Evolutionary conservation across 2,888 invertebrate species (phyloP).

Genomic region (Drosophila gaucha): DNA sequence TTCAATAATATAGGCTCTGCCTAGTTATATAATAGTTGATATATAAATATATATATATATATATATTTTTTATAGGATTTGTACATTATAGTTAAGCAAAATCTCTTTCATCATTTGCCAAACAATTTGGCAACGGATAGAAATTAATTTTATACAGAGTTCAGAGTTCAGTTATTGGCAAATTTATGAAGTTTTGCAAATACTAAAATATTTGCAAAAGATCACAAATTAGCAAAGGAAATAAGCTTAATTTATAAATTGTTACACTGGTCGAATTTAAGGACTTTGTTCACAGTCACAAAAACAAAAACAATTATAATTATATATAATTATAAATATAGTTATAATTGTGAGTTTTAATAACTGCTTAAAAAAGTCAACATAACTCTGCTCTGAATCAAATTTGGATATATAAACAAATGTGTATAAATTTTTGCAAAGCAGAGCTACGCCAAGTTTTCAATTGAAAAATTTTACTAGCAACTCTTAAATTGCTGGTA

Average conservation of each 20-base stretch:
- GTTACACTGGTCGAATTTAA: conserved; percentile 65
- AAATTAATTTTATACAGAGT: conserved; percentile 47
- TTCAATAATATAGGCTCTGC: conserved; percentile 75
- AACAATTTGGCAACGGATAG: conserved; percentile 54
- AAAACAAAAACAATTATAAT: conserved; percentile 50
- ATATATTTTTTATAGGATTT: conserved; percentile 57
- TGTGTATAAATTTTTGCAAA: conserved; percentile 6
- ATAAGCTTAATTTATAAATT: conserved; percentile 27
- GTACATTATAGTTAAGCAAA: conserved; percentile 70
- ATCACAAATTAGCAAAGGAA: conserved; percentile 50
- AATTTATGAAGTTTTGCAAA: conserved; percentile 51
- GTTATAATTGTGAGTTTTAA: conserved; percentile 41
- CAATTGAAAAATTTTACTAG: conserved; percentile 33
- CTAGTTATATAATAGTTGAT: conserved; percentile 55
- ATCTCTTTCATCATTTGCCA: conserved; percentile 57
- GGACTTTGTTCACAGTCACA: conserved; percentile 33
- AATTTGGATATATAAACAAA: conserved; percentile 12
- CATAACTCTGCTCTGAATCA: conserved; percentile 29
- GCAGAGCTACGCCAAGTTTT: conserved; percentile 41
- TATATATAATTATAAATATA: conserved; percentile 18
- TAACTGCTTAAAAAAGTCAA: conserved; percentile 30
- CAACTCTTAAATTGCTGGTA: conserved; percentile 29
- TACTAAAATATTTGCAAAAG: conserved; percentile 39
- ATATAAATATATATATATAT: conserved; percentile 31
- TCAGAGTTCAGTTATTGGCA: conserved; percentile 24